Conservation (phyloP, 2,797 vertebrate genomes). For the Gallinago stenura region DNA sequence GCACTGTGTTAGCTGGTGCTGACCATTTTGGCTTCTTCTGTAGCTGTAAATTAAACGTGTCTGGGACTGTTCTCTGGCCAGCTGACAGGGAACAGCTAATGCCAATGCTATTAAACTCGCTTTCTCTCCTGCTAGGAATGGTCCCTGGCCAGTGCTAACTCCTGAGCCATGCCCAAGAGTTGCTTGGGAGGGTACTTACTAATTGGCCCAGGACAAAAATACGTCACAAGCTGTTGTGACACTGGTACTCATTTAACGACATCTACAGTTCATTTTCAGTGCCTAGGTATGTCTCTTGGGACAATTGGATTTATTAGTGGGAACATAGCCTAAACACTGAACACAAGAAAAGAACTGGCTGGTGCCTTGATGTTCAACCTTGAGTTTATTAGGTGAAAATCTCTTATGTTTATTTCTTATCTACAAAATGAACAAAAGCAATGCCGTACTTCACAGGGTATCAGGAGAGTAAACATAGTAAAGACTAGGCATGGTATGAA, state of each 20-base stretch:
- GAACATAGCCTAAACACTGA: neutral
- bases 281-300: neutral
- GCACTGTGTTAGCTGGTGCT: neutral
- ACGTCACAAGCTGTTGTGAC: neutral
- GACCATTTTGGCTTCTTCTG: slow-evolving; percentile 1
- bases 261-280: neutral
- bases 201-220: neutral
- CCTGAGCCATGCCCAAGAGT: neutral
- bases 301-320: neutral
- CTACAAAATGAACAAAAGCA: neutral
- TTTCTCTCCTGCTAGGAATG: neutral
- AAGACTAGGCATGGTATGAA: neutral
- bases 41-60: neutral
- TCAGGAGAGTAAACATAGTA: neutral
- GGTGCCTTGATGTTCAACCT: neutral
- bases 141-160: neutral
- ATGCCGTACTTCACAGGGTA: neutral
- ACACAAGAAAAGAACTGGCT: neutral
- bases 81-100: slow-evolving; percentile 36
- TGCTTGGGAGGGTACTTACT: neutral
- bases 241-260: neutral
- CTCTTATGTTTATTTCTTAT: slow-evolving; percentile 17
- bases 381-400: slow-evolving; percentile 29
- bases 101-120: neutral
- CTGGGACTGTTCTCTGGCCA: slow-evolving; percentile 28